Base-by-base conservation (phyloP, 2,888 invertebrate species). In the Drosophila flavopinicola region DNA sequence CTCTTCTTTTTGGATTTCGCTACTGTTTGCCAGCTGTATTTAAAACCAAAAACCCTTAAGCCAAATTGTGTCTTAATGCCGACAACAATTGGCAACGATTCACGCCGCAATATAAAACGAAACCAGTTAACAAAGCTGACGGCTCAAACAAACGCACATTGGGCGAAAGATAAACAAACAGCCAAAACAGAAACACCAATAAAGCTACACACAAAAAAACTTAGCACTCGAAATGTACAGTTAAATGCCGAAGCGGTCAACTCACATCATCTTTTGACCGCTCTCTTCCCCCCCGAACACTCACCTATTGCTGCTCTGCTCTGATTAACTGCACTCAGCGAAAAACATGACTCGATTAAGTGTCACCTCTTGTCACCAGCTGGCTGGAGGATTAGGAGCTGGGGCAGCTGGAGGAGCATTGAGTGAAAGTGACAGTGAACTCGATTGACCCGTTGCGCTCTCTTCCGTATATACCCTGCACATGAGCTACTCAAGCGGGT, bases 351-450 rank as follows among this genome's bases (percentile, higher is more conserved):
- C n/a, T 45, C 58, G 70, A 69, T 69, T 65, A 58, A 60, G n/a
- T 59, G 70, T 53, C 52, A 33, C 41, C 58, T 37, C 33, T 58
- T 58, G 45, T 44, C 66, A 51, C 35, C 64, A 56, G 24, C 11
- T 61, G 59, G 24, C 11, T 61, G 59, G 30, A 6, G 4, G 5
- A 13, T 20, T 2, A n/a, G n/a, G 10, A n/a, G 15, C 3, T 3
- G 9, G 32, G 23, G 15, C 7, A 30, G 17, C 39, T 20, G 10
- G 13, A 25, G 24, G 11, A 44, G 38, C 38, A 33, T 10, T 48
- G 53, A 88, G 90, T 90, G 90, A 90, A 90, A 90, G 90, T 88
- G 89, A 89, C 88, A 90, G 88, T 90, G 89, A 90, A 90, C 90
- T 88, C 84, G 56, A 80, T 73, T 90, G 90, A 90, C 90, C 90